Base-by-base conservation (phyloP, 2,797 vertebrate species). In the Anabacerthia variegaticeps region DNA sequence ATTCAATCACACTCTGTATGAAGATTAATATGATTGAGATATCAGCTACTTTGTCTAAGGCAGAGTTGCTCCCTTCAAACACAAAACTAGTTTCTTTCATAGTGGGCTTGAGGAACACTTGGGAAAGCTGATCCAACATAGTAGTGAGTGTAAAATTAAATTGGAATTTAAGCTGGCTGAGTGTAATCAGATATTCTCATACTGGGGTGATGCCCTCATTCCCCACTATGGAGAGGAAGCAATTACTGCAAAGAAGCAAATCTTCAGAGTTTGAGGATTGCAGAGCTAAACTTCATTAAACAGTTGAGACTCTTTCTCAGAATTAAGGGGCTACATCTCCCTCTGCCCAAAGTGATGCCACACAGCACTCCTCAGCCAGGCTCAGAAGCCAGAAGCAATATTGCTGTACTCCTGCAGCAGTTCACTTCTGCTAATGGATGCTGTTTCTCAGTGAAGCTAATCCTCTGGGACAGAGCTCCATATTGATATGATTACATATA, bases 131-230 rank as follows among this genome's bases (percentile, higher is more conserved):
- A 74, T 85, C 72, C 27, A 91, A 88, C 87, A 74, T 89, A 91
- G 41, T 34, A 74, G 34, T 26, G 56, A 91, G 56, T 2, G 0
- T 67, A 88, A 96, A 89, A 92, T 89, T 75, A 86, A 92, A 88
- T 55, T 72, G 36, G 51, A 96, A 78, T 95, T 88, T 91, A 81
- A 88, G 36, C 43, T 83, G 61, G 2, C n/a, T 51, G 61, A 77
- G 77, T 77, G 37, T 76, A 91, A 94, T 93, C 78, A 91, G 63
- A 52, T 55, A 24, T 91, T 79, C 61, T 59, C 28, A 41, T 49
- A 46, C 67, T 63, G 59, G 37, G 87, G 84, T 91, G 89, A 89
- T 93, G 89, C 67, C 61, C 92, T 93, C 87, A 49, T 88, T 92
- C 65, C 68, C 72, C 65, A 77, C 55, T 73, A 77, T 26, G 71